Percentiles rank a stretch among this genome's conserved stretches.
Evolutionary conservation across 2,113 vertebrate species (phyloP).

Genomic region (Suncus etruscus): DNA sequence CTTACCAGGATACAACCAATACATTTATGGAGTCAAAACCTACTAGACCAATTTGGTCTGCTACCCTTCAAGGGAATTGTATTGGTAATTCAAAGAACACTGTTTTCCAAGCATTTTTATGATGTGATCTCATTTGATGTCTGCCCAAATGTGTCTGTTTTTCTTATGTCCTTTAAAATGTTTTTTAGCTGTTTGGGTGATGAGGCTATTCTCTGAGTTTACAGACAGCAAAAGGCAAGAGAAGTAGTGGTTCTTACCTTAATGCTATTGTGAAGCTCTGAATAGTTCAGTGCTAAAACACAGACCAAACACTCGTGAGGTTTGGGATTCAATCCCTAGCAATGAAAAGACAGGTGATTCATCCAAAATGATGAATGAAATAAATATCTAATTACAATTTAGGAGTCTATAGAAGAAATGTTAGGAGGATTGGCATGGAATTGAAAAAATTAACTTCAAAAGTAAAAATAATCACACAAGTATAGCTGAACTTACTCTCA

Average conservation of each 20-base stretch:
- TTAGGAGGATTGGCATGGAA: not conserved
- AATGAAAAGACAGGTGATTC: not conserved
- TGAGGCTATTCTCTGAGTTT: not conserved
- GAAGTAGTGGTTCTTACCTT: not conserved
- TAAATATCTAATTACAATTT: not conserved
- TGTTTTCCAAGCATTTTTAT: constrained; percentile 10
- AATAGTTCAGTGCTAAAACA: no score
- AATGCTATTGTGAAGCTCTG: no score
- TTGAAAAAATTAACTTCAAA: constrained; percentile 1
- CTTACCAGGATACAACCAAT: not conserved
- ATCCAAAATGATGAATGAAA: not conserved
- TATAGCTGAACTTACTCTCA: not conserved
- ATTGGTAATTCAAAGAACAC: not conserved
- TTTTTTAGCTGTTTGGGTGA: not conserved
- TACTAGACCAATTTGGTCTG: not conserved
- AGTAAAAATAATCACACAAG: not conserved
- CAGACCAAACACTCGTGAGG: no score
- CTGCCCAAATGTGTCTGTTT: no score
- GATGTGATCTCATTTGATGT: not conserved
- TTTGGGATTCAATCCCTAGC: no score
- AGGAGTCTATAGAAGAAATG: not conserved
- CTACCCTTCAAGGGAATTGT: not conserved
- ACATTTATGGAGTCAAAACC: not conserved
- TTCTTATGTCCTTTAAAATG: no score
- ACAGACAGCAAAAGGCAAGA: not conserved